Conservation (phyloP, 2,113 vertebrate genomes). For the Nothobranchius kuhntae region DNA sequence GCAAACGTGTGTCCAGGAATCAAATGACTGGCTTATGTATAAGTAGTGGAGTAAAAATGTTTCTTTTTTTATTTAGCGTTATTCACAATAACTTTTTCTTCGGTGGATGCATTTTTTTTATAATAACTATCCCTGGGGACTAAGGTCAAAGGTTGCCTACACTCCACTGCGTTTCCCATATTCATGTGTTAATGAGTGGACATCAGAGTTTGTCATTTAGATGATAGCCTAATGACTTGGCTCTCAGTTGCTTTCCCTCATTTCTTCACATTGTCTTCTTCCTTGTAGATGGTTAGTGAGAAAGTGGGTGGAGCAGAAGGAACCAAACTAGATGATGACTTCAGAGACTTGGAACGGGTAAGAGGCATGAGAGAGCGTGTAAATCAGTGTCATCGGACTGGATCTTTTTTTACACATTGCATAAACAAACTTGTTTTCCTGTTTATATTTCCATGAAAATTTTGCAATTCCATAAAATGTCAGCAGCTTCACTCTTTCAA, state of each 20-base stretch:
- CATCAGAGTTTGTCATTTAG: conserved; percentile 7
- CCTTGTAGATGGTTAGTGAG: conserved; percentile 91
- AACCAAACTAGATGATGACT: conserved; percentile 96
- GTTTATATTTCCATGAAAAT: not conserved
- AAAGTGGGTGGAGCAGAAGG: conserved; percentile 97
- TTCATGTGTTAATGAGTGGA: too few species aligned
- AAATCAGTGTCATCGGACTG: not conserved
- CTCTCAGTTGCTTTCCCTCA: not conserved
- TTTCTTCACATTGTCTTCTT: not conserved
- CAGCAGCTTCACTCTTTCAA: not conserved
- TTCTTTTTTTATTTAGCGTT: too few species aligned
- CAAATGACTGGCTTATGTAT: too few species aligned
- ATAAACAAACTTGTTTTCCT: not conserved
- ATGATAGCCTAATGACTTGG: conserved; percentile 32
- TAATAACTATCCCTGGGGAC: too few species aligned
- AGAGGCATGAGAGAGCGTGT: conserved; percentile 21
- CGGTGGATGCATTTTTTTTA: too few species aligned
- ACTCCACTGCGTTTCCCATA: too few species aligned
- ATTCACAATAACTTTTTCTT: too few species aligned
- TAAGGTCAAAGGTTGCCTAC: too few species aligned
- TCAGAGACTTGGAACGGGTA: conserved; percentile 96
- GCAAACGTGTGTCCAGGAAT: not conserved
- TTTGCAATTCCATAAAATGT: not conserved
- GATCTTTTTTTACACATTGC: not conserved
- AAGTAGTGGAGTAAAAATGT: too few species aligned